Conservation (phyloP, 2,797 vertebrate genomes). For the Lophura swinhoii region DNA sequence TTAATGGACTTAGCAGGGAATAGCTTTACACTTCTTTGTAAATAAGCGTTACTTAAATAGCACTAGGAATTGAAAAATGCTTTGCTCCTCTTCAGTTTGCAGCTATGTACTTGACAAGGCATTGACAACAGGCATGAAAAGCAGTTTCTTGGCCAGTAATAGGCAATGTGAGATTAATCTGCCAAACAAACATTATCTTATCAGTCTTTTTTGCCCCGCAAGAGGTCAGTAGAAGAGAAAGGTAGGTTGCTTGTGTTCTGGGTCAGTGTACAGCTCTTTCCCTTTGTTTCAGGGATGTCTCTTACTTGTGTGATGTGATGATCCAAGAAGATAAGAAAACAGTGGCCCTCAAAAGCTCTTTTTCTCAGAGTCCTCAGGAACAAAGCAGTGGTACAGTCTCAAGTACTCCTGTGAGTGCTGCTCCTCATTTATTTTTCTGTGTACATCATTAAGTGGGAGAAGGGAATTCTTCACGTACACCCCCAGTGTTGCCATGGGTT, state of each 20-base stretch:
- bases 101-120: not conserved
- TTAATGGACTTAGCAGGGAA: slow-evolving; percentile 12
- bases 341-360: slow-evolving; percentile 49
- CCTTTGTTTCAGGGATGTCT: slow-evolving; percentile 84
- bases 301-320: slow-evolving; percentile 85
- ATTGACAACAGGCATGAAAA: not conserved
- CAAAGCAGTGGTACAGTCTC: not conserved
- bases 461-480: fast-evolving
- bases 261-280: not conserved
- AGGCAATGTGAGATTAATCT: not conserved
- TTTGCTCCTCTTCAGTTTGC: not conserved
- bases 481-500: fast-evolving
- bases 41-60: fast-evolving
- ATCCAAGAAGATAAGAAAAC: slow-evolving; percentile 58
- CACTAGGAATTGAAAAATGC: not conserved
- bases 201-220: not conserved
- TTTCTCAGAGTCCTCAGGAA: not conserved
- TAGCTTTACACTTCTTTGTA: not conserved
- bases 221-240: not conserved
- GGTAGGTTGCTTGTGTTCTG: not conserved
- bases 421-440: not conserved
- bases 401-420: not conserved
- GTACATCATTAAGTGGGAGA: not conserved
- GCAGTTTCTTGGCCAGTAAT: not conserved
- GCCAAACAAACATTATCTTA: not conserved